A percentile compares a stretch with the other conserved stretches of the same genome.
phyloP scores from a whole-genome alignment of 2,113 vertebrate genomes.

The Sus scrofa region T2T-Sscrofa CM000817.6:55686501-55687000 shows the following conservation, averaged over 20 bases:
- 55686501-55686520: neutral
- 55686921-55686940: neutral
- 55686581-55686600: neutral
- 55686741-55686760: neutral
- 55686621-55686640: conserved; percentile 28
- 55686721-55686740: rapidly evolving
- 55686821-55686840: neutral
- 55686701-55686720: rapidly evolving
- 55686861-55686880: neutral
- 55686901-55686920: too few relatives aligned
- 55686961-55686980: neutral
- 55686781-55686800: neutral
- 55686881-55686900: neutral
- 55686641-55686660: neutral
- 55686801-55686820: neutral
- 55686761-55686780: neutral
- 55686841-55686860: too few relatives aligned
- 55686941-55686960: neutral
- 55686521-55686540: neutral
- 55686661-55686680: too few relatives aligned
- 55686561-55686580: neutral
- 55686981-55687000: neutral
- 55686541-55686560: neutral
- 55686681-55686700: too few relatives aligned
- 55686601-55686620: conserved; percentile 57